phyloP scores from a whole-genome alignment of 92 coral and sea anemone species.

The Siderastrea siderea region DNA sequence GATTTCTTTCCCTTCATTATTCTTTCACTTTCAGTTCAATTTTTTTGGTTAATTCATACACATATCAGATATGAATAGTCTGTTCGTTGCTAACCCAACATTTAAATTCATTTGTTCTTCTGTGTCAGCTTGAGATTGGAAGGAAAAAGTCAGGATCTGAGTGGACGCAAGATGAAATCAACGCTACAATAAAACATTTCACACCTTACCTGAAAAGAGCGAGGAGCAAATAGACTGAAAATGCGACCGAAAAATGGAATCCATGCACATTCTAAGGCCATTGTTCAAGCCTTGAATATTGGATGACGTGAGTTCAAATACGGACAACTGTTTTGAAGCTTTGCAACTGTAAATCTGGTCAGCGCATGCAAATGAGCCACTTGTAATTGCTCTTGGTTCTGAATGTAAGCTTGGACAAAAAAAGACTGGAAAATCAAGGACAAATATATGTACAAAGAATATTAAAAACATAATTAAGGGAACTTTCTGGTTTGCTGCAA shows the following conservation, averaged over 20 bases:
- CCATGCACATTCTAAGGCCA: not conserved
- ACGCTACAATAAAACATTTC: conserved; percentile 84
- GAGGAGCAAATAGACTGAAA: conserved; percentile 21
- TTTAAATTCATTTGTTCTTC: not conserved
- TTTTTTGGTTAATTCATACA: too few relatives aligned
- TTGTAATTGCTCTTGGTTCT: too few relatives aligned
- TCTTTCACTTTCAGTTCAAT: too few relatives aligned
- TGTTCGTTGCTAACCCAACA: too few relatives aligned
- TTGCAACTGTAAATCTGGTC: not conserved
- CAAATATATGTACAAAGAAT: too few relatives aligned
- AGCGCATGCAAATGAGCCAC: too few relatives aligned
- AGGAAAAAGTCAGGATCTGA: conserved; percentile 65
- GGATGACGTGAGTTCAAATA: not conserved
- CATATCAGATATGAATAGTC: too few relatives aligned
- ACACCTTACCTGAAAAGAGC: conserved; percentile 77
- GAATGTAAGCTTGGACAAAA: too few relatives aligned
- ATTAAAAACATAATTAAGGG: too few relatives aligned
- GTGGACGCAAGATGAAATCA: conserved; percentile 90
- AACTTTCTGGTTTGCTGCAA: too few relatives aligned
- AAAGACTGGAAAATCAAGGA: too few relatives aligned
- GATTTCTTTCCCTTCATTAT: too few relatives aligned
- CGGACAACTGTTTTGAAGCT: not conserved
- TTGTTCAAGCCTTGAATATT: not conserved
- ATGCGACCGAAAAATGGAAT: not conserved
- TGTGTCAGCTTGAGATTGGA: conserved; percentile 12